Base-by-base conservation (phyloP, 2,113 vertebrate genomes). In the Sclerurus mexicanus region DNA sequence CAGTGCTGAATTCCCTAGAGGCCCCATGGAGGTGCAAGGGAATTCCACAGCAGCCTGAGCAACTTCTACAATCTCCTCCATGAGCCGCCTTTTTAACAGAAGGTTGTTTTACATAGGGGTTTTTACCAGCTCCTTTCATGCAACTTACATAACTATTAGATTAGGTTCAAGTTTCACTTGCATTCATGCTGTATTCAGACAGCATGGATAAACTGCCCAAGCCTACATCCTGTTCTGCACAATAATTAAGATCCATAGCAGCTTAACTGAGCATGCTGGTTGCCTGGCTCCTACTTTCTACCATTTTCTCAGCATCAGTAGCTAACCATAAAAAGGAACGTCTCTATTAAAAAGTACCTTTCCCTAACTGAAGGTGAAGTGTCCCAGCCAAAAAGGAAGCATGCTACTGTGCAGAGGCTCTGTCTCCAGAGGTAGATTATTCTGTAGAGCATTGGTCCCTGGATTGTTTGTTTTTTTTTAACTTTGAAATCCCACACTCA, bases 111-210 rank as follows among this genome's bases (percentile, higher is more conserved):
- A 71, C 47, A 24, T 2, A 14, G 52, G 21, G 17, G 37, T 59
- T 88, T 88, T 69, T 50, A 62, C 21, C 31, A 90, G 35, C 19
- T 71, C 20, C 73, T 89, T 84, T 89, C 71, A 66, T n/a, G 40
- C 67, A 66, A 42, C 4, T 82, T 79, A 12, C 7, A 17, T 12
- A 63, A 21, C 62, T 80, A 86, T 88, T 88, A 77, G 50, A 60
- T 90, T 69, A 85, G 25, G 74, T 85, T 96, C 82, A 72, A 39
- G 62, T 94, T 95, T 90, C 69, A 4, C 62, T 82, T 87, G 73
- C 20, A 33, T 72, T 87, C 60, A 8, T 30, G 20, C n/a, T 7
- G 7, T 56, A 79, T 31, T 44, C 90, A 92, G 79, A 94, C 80
- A 76, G 82, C 56, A 46, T 3, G 25, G 59, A 52, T 64, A 86